Base-by-base conservation (phyloP, 2,888 invertebrate genomes). In the Xestoiulus laeticollis region DNA sequence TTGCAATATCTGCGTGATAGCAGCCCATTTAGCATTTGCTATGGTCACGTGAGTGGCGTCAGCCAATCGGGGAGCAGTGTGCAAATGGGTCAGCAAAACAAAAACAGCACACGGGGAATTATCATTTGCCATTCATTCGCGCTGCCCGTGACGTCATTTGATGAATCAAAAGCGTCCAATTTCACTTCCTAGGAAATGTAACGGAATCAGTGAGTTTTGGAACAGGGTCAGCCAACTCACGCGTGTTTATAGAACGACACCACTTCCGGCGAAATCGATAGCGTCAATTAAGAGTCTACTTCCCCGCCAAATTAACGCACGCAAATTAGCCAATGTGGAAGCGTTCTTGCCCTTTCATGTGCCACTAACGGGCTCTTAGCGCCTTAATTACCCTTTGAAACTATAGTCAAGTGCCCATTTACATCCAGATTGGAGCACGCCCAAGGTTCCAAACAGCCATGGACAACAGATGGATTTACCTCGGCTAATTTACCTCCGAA, bases 151-250 rank as follows among this genome's bases (percentile, higher is more conserved):
- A 38, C 38, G 38, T 38, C 38, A 8, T 38, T 59, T 59, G 19
- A n/a, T 59, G 53, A 59, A 59, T 59, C 14, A 59, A 59, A 59
- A 16, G 53, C 16, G 53, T 59, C 53, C 53, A n/a, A 6, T 59
- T 59, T 59, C 53, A 59, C 53, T 59, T 59, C 53, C 53, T 59
- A 59, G 53, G 53, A 59, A 59, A 59, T 59, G 53, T 59, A 59
- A 59, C n/a, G 19, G 53, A 6, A 59, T 59, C 3, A 59, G n/a
- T n/a, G 53, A n/a, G 53, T 59, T 59, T 59, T 59, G 53, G 53
- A 59, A 59, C 53, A 59, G 53, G 53, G 53, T 59, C 53, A 59
- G 53, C 53, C 53, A n/a, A 59, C 6, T n/a, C n/a, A 59, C 16
- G 53, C 53, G n/a, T 59, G 53, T 19, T 59, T 59, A n/a, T 59